These are phyloP conservation scores for Aphaenogaster floridana DNA, from an alignment of 1,140 invertebrate genomes.

Conservation along the genomic window DNA sequence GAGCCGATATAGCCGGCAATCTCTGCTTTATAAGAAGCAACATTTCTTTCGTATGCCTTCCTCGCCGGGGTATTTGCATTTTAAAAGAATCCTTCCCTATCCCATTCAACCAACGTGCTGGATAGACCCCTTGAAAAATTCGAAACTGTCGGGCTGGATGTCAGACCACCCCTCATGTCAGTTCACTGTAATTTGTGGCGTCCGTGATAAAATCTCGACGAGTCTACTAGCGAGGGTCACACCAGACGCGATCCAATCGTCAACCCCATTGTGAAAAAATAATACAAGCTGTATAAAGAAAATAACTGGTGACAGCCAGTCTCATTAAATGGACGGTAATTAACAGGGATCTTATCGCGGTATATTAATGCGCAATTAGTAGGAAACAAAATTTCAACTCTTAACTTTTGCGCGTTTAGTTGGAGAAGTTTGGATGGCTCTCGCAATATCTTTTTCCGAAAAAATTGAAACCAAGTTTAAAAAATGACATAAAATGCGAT, in stretches of 20 bases:
- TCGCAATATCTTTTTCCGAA: not conserved
- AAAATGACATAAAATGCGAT: not conserved
- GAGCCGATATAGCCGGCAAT: slow-evolving; percentile 64
- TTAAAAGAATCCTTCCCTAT: slow-evolving; percentile 80
- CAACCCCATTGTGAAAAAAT: slow-evolving; percentile 26
- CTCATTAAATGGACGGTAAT: slow-evolving; percentile 4
- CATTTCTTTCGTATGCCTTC: slow-evolving; percentile 78
- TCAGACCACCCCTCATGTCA: slow-evolving; percentile 76
- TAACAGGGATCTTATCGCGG: slow-evolving; percentile 33
- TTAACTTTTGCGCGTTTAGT: not conserved
- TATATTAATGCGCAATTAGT: slow-evolving; percentile 40
- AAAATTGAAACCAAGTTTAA: not conserved
- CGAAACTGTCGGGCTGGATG: slow-evolving; percentile 78
- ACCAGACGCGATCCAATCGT: slow-evolving; percentile 37
- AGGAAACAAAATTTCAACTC: not conserved
- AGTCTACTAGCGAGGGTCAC: slow-evolving; percentile 44
- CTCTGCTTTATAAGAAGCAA: slow-evolving; percentile 76
- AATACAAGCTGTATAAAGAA: not conserved
- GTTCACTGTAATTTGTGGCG: slow-evolving; percentile 72
- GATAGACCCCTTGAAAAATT: slow-evolving; percentile 80
- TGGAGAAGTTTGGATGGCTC: not conserved
- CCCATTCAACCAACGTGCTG: slow-evolving; percentile 19
- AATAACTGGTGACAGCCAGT: slow-evolving; percentile 2
- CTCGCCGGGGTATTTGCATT: slow-evolving; percentile 81
- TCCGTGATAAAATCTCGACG: slow-evolving; percentile 64